Conservation (phyloP, 2,888 invertebrate species). For the Pseudococcus jackbeardsleyi region DNA sequence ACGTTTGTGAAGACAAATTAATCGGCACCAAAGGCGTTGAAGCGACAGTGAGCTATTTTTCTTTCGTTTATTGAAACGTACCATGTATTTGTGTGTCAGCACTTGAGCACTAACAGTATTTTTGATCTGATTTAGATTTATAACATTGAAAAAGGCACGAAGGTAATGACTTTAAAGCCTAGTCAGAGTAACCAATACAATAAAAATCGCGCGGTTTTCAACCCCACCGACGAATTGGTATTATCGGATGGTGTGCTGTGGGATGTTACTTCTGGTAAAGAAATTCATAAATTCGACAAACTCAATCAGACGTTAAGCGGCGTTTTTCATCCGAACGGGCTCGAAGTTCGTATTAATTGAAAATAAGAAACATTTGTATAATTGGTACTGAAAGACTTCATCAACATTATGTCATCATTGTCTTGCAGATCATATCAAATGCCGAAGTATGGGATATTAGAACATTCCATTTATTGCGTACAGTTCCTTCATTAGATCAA, state of each 20-base stretch:
- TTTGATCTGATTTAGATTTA: conserved; percentile 76
- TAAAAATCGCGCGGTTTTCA: conserved; percentile 94
- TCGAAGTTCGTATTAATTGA: conserved; percentile 77
- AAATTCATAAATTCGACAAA: conserved; percentile 98
- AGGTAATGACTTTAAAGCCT: conserved; percentile 81
- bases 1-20: conserved; percentile 85
- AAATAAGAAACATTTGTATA: background rate
- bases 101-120: background rate
- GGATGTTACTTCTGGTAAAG: conserved; percentile 88
- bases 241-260: conserved; percentile 95
- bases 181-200: conserved; percentile 92
- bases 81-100: background rate
- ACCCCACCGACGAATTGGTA: conserved; percentile 93
- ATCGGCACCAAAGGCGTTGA: conserved; percentile 89
- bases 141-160: conserved; percentile 85
- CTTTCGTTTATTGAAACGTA: background rate
- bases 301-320: conserved; percentile 95
- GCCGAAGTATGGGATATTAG: conserved; percentile 99
- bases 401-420: background rate
- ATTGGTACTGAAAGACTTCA: background rate
- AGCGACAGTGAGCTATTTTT: conserved; percentile 76
- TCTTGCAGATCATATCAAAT: conserved; percentile 86
- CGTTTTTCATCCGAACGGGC: conserved; percentile 94
- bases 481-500: conserved; percentile 93
- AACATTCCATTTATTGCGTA: conserved; percentile 92